Evolutionary conservation across 1,140 invertebrate genomes (phyloP).

Genomic region (Drosophila arawakana): DNA sequence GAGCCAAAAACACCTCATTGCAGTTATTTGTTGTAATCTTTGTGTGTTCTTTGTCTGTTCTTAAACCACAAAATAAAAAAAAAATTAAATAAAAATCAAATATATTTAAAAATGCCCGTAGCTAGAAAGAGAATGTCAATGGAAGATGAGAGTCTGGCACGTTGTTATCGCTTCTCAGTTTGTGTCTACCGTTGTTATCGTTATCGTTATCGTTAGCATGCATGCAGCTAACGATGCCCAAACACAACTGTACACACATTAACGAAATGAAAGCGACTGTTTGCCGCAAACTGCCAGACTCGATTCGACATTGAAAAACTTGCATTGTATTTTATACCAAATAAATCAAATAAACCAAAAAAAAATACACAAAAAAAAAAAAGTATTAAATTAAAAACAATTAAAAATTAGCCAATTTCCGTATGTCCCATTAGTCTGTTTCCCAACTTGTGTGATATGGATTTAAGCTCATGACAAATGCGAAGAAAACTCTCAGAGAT

Average conservation of each 20-base stretch:
- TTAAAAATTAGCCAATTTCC: background rate
- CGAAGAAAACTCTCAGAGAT: background rate
- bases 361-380: background rate
- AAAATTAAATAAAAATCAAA: background rate
- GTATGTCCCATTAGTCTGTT: constrained; percentile 21
- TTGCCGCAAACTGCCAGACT: constrained; percentile 22
- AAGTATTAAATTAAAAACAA: background rate
- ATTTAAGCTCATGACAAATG: constrained; percentile 15
- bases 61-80: constrained; percentile 24
- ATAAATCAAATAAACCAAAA: background rate
- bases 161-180: constrained; percentile 13
- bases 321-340: constrained; percentile 9
- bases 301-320: constrained; percentile 16
- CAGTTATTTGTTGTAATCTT: constrained; percentile 53
- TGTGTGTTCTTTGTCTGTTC: constrained; percentile 55
- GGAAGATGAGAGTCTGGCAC: constrained; percentile 32
- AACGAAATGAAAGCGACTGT: background rate
- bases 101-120: constrained; percentile 12
- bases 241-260: constrained; percentile 34
- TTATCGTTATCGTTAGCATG: constrained; percentile 39
- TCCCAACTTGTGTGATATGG: constrained; percentile 1
- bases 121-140: constrained; percentile 33
- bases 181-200: constrained; percentile 33
- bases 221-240: constrained; percentile 34
- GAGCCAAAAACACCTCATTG: constrained; percentile 38